phyloP scores from a whole-genome alignment of 1,140 invertebrate genomes.

The Brachionus rotundiformis region DNA sequence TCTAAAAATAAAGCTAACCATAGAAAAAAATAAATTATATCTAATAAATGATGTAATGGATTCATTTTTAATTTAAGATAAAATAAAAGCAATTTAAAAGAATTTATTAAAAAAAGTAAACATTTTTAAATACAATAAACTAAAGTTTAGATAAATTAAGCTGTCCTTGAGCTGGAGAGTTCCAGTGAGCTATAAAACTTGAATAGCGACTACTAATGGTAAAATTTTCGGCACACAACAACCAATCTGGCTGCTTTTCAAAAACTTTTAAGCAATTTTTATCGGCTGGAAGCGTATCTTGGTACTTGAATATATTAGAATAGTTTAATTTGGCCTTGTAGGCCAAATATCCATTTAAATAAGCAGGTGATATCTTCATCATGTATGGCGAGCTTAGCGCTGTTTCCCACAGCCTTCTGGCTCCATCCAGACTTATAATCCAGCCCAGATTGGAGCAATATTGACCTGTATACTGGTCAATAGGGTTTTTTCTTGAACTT shows the following conservation, averaged over 20 bases:
- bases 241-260: neutral
- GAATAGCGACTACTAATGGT: constrained; percentile 37
- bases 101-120: neutral
- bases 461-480: neutral
- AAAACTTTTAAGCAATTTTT: constrained; percentile 40
- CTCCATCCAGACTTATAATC: constrained; percentile 34
- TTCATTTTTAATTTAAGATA: no score
- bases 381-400: constrained; percentile 39
- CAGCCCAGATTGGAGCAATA: constrained; percentile 52
- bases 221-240: constrained; percentile 51
- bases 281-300: neutral
- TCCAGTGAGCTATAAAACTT: constrained; percentile 44
- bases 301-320: constrained; percentile 15
- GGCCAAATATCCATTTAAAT: constrained; percentile 50
- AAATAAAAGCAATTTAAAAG: neutral
- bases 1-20: no score
- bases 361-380: constrained; percentile 40
- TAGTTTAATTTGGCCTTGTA: constrained; percentile 26
- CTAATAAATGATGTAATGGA: no score
- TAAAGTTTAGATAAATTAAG: constrained; percentile 36
- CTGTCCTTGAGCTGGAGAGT: constrained; percentile 28
- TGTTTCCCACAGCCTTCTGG: constrained; percentile 6
- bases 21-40: no score
- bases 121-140: neutral
- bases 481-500: neutral